phyloP scores from a whole-genome alignment of 2,888 invertebrate species.

The Campoplex nolae region DNA sequence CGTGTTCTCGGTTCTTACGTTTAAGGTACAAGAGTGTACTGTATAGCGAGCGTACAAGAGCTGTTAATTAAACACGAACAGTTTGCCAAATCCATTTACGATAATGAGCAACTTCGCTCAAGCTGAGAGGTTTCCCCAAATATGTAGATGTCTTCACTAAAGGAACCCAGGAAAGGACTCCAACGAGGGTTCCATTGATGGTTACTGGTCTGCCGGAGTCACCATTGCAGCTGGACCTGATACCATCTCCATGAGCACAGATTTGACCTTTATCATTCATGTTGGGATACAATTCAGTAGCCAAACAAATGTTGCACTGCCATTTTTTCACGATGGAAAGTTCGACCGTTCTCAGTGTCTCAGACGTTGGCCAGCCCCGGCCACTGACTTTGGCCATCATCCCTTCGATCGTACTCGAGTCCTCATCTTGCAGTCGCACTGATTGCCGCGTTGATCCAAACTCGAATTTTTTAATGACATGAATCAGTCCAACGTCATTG shows the following conservation, averaged over 20 bases:
- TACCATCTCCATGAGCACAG: neutral
- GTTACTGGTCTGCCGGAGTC: neutral
- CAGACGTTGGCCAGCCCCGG: neutral
- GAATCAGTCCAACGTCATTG: neutral
- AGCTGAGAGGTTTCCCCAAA: neutral
- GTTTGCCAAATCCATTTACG: neutral
- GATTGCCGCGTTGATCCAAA: neutral
- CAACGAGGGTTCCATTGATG: neutral
- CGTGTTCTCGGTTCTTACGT: too few species aligned
- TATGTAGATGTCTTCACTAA: neutral
- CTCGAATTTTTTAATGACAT: neutral
- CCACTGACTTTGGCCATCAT: neutral
- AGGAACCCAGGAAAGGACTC: neutral
- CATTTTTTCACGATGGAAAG: neutral
- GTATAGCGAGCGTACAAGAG: neutral
- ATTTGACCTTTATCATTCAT: neutral
- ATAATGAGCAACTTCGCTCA: neutral
- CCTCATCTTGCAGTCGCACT: neutral
- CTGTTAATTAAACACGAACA: neutral
- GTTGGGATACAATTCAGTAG: neutral
- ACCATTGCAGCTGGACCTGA: neutral
- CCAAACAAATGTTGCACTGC: neutral
- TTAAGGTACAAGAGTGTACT: too few species aligned
- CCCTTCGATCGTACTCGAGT: neutral
- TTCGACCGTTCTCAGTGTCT: neutral